Percentiles rank a stretch among this genome's conserved stretches.
Evolutionary conservation across 2,113 vertebrate species (phyloP).

Genomic region (Apeltes quadracus): DNA sequence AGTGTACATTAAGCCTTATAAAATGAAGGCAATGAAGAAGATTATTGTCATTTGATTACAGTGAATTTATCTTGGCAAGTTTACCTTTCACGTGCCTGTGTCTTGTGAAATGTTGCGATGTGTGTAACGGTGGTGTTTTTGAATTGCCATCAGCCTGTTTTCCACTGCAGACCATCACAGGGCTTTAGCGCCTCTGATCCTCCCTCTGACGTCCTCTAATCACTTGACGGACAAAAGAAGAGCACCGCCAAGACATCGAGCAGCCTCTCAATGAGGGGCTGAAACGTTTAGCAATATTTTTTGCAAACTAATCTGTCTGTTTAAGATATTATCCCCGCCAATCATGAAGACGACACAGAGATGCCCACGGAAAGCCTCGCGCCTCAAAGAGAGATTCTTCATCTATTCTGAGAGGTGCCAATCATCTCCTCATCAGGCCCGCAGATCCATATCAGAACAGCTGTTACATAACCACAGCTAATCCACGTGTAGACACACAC

Average conservation of each 20-base stretch:
- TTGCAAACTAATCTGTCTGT: slow-evolving; percentile 59
- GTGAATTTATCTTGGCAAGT: not conserved
- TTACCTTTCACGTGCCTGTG: not conserved
- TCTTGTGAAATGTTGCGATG: not conserved
- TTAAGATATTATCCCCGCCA: slow-evolving; percentile 60
- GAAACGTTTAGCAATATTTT: slow-evolving; percentile 52
- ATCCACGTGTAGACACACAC: slow-evolving; percentile 46
- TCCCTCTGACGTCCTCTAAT: slow-evolving; percentile 24
- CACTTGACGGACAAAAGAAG: slow-evolving; percentile 15
- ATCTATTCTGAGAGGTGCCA: slow-evolving; percentile 72
- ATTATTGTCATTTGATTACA: not conserved
- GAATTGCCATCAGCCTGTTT: not conserved
- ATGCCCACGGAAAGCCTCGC: slow-evolving; percentile 29
- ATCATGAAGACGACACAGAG: slow-evolving; percentile 49
- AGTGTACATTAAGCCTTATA: too few relatives aligned
- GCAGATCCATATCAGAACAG: slow-evolving; percentile 64
- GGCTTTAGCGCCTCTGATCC: not conserved
- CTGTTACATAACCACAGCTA: slow-evolving; percentile 70
- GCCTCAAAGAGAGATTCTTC: slow-evolving; percentile 61
- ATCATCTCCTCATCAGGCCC: slow-evolving; percentile 62
- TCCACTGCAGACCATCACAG: not conserved
- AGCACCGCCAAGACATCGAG: slow-evolving; percentile 27
- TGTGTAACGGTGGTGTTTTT: not conserved
- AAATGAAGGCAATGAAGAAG: not conserved
- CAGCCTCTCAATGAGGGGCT: slow-evolving; percentile 46